Percentiles rank a stretch among this genome's conserved stretches.
These are phyloP conservation scores for Trichonephila inaurata DNA, from an alignment of 1,140 invertebrate genomes.

Conservation along the genomic window DNA sequence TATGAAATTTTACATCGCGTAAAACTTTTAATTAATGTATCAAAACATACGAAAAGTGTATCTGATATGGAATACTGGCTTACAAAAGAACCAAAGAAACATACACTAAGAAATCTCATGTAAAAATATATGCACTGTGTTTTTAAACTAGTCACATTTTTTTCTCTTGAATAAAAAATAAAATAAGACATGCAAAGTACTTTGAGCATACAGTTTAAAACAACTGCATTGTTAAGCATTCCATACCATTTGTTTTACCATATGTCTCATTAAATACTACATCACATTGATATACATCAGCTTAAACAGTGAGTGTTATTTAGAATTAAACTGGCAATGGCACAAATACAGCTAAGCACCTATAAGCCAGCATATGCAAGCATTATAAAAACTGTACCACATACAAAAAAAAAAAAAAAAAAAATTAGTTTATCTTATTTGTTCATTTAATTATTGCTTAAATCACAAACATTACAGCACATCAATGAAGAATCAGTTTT, in stretches of 20 bases:
- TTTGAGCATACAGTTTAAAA: slow-evolving; percentile 35
- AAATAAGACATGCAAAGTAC: slow-evolving; percentile 35
- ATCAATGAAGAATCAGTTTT: no score
- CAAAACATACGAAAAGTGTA: slow-evolving; percentile 7
- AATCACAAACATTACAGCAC: no score
- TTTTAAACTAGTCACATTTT: slow-evolving; percentile 12
- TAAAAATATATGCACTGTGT: slow-evolving; percentile 12
- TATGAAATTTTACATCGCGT: not conserved
- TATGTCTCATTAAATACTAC: not conserved
- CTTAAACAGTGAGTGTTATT: not conserved
- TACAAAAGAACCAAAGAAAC: not conserved
- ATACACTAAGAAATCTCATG: not conserved
- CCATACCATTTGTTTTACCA: not conserved
- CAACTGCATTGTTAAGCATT: slow-evolving; percentile 15
- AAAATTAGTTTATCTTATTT: not conserved
- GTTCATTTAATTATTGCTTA: no score
- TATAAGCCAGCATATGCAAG: not conserved
- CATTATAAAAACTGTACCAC: not conserved
- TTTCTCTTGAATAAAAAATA: slow-evolving; percentile 11
- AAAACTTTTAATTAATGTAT: slow-evolving; percentile 12
- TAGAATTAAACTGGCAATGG: not conserved
- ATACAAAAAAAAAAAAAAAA: no score
- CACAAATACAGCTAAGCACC: slow-evolving; percentile 24
- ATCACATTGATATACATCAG: not conserved
- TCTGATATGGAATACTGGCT: not conserved